Conservation (phyloP, 2,888 invertebrate genomes). For the Geotrupes spiniger region DNA sequence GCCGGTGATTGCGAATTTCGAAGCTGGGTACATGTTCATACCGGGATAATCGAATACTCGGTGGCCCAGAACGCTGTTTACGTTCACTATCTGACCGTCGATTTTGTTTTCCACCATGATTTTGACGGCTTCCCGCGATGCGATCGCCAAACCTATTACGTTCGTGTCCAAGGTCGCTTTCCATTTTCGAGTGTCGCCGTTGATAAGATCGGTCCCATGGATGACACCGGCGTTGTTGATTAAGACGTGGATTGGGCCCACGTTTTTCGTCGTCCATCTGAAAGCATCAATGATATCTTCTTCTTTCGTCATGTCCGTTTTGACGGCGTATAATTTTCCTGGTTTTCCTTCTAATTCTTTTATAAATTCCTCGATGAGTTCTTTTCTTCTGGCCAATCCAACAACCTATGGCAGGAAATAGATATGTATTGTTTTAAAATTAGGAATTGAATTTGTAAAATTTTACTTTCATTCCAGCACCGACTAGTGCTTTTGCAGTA, state of each 20-base stretch:
- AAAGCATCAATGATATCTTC: conserved; percentile 7
- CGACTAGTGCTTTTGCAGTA: too few relatives aligned
- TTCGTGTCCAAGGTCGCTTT: conserved; percentile 4
- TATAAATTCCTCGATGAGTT: conserved; percentile 7
- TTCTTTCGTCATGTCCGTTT: conserved; percentile 4
- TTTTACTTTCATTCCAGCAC: too few relatives aligned
- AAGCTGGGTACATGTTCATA: too few relatives aligned
- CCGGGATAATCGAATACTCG: too few relatives aligned
- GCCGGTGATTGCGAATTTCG: too few relatives aligned
- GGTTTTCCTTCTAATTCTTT: not conserved
- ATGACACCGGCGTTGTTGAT: conserved; percentile 5
- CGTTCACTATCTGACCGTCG: too few relatives aligned
- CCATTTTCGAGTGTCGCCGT: not conserved
- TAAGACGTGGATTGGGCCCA: conserved; percentile 4
- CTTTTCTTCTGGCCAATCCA: conserved; percentile 12
- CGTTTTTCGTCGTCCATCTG: conserved; percentile 3
- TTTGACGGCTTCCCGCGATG: conserved; percentile 2
- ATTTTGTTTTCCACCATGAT: conserved; percentile 5
- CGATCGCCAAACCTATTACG: conserved; percentile 2
- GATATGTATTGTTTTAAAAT: too few relatives aligned
- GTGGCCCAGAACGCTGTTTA: too few relatives aligned
- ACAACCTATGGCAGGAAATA: conserved; percentile 6
- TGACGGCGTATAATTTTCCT: conserved; percentile 9
- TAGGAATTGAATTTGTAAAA: too few relatives aligned
- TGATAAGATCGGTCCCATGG: too few relatives aligned